These are phyloP conservation scores for Archivesica marissinica DNA, from an alignment of 1,140 invertebrate species.

Conservation along the genomic window DNA sequence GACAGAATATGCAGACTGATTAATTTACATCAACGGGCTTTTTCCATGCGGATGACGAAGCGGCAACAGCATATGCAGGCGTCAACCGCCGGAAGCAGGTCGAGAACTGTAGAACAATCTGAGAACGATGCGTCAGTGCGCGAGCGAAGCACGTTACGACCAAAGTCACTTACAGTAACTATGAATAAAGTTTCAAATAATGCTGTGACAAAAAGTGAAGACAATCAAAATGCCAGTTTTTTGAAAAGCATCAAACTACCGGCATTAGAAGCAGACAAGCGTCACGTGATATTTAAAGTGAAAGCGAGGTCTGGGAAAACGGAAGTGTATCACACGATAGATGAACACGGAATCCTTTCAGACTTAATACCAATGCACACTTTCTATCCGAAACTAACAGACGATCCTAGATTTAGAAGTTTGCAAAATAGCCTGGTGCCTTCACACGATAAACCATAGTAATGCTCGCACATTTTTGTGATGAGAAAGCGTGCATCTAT, in stretches of 20 bases:
- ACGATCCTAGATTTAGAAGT: conserved; percentile 71
- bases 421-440: conserved; percentile 52
- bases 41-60: conserved; percentile 67
- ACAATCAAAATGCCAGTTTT: conserved; percentile 32
- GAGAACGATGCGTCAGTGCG: not conserved
- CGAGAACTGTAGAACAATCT: not conserved
- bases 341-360: conserved; percentile 63
- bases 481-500: not conserved
- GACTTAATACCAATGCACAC: conserved; percentile 69
- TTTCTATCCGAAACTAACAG: conserved; percentile 67
- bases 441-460: not conserved
- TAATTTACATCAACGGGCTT: conserved; percentile 75
- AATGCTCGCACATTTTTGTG: not conserved
- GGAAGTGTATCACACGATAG: conserved; percentile 73
- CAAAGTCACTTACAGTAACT: not conserved
- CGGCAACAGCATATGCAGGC: conserved; percentile 65
- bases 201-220: not conserved
- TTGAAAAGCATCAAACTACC: conserved; percentile 68
- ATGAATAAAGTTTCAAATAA: not conserved
- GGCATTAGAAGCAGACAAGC: conserved; percentile 54
- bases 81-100: conserved; percentile 2
- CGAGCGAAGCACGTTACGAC: not conserved
- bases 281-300: conserved; percentile 71
- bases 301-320: conserved; percentile 70
- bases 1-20: conserved; percentile 68